Percentiles rank a stretch among this genome's conserved stretches.
phyloP scores from a whole-genome alignment of 2,797 vertebrate species.

The Enteromius treurensis region DNA sequence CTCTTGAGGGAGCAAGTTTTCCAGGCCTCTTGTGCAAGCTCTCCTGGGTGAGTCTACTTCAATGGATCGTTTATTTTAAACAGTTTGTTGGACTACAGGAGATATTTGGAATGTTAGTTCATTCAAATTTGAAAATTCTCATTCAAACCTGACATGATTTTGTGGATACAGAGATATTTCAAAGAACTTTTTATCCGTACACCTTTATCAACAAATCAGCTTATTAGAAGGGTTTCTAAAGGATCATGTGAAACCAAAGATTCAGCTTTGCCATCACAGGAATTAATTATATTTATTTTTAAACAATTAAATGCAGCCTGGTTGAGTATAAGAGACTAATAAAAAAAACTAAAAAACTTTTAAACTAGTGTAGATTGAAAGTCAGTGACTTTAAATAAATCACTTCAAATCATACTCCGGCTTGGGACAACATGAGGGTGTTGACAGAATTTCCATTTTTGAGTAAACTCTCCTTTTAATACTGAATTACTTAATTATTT shows the following conservation, averaged over 20 bases:
- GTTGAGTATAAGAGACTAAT: not conserved
- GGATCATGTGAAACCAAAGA: not conserved
- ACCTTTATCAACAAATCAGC: not conserved
- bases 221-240: not conserved
- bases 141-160: not conserved
- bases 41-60: constrained; percentile 62
- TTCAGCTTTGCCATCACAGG: not conserved
- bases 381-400: not conserved
- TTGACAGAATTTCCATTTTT: not conserved
- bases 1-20: constrained; percentile 60
- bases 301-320: not conserved
- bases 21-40: constrained; percentile 58
- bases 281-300: not conserved
- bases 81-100: not conserved
- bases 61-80: constrained; percentile 37
- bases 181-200: not conserved
- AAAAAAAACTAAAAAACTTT: not conserved
- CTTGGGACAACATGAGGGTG: not conserved
- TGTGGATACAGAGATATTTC: not conserved
- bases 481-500: not conserved
- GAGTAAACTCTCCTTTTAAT: not conserved
- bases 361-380: not conserved
- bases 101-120: not conserved
- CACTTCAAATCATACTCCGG: not conserved
- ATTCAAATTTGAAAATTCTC: not conserved